A percentile compares a stretch with the other conserved stretches of the same genome.
phyloP scores from a whole-genome alignment of 2,888 invertebrate species.

The Teleogryllus oceanicus region DNA sequence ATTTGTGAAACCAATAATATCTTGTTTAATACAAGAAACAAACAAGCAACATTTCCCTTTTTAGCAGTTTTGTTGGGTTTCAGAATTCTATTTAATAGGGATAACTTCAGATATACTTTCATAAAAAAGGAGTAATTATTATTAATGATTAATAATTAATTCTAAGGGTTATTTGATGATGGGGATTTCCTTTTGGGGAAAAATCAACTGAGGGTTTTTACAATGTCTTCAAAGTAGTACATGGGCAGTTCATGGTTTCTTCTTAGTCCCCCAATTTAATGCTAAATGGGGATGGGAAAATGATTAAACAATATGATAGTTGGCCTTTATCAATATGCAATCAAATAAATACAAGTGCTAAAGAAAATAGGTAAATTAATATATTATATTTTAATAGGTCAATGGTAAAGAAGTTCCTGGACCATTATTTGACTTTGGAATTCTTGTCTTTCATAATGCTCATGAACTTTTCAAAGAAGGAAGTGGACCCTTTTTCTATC shows the following conservation, averaged over 20 bases:
- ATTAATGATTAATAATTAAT: neutral
- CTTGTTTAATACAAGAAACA: too few relatives aligned
- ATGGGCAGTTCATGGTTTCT: constrained; percentile 54
- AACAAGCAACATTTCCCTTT: too few relatives aligned
- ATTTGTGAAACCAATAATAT: too few relatives aligned
- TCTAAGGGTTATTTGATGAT: constrained; percentile 60
- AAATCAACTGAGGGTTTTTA: constrained; percentile 63
- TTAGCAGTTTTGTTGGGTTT: too few relatives aligned
- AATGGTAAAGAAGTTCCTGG: constrained; percentile 61
- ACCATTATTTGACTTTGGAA: constrained; percentile 65
- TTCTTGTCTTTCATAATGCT: constrained; percentile 64
- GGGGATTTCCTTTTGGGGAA: constrained; percentile 70
- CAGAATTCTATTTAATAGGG: too few relatives aligned
- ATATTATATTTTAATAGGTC: constrained; percentile 47
- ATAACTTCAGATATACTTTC: too few relatives aligned
- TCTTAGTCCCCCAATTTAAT: constrained; percentile 58
- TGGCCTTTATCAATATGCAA: too few relatives aligned
- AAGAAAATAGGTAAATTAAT: constrained; percentile 1
- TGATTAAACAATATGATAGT: constrained; percentile 63
- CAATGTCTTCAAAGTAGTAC: constrained; percentile 58
- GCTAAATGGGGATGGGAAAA: too few relatives aligned
- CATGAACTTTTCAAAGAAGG: constrained; percentile 52
- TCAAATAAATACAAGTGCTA: too few relatives aligned
- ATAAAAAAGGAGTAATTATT: too few relatives aligned
- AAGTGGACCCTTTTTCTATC: constrained; percentile 66